Evolutionary conservation across 2,113 vertebrate species (phyloP), one percentile per base, ranked within the genome.

Genomic region (Dryoscopus gambensis): DNA sequence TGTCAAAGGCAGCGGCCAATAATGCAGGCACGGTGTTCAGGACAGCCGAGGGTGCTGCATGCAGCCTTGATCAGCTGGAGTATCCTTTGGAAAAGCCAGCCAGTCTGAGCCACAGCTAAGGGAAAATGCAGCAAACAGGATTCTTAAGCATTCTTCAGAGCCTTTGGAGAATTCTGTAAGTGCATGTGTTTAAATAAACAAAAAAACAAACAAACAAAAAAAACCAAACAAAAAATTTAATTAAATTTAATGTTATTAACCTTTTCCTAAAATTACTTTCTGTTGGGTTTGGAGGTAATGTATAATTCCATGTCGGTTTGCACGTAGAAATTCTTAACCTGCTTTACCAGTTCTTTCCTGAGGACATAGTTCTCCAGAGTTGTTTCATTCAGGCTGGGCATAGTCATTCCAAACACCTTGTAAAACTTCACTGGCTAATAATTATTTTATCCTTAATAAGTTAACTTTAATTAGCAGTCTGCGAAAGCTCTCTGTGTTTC

Each of bases 301-400:
- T 30, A 3, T 74, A 55, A 50, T 75, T 87, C 60, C 25, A 1
- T 57, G 33, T 49, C 69, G 30, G 24, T 90, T 70, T 81, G 67
- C 35, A 17, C 16, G 42, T 52, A 77, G 63, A 74, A 80, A 31
- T 73, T 84, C 39, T 87, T 68, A 87, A 73, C 81, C 65, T 83
- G 87, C 75, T 90, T 76, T 90, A 74, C 83, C 47, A 73, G 50
- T 47, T 94, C 67, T 74, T 86, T 93, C 63, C 71, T 42, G 56
- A 78, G 56, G 71, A 87, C 10, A 6, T 37, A 75, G 28, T 92
- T 93, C 79, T 84, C 27, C 35, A 8, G 15, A 44, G 25, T 10
- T 74, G 49, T 73, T 90, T 50, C 13, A 21, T 77, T 86, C 82
- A 78, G 60, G 47, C 59, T 86, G 35, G 15, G 35, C 19, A 44